Evolutionary conservation across 2,888 invertebrate species (phyloP), one percentile per base, ranked within the genome.

Genomic region (Idaea straminata): DNA sequence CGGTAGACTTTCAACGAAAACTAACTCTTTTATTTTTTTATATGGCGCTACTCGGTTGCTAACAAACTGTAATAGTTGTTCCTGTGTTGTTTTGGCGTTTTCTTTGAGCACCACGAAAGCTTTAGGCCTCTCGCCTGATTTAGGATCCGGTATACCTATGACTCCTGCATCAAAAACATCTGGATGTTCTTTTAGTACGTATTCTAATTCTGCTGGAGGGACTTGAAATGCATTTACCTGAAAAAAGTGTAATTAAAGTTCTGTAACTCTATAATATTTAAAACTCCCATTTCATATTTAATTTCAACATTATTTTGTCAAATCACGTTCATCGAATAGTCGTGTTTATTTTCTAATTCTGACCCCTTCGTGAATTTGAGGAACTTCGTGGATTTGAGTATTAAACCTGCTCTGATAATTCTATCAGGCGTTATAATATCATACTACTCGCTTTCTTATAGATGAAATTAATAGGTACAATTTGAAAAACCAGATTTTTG

Each of bases 151-250:
- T 15, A 96, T 85, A 0, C 97, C 98, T 68, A 98, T 92, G 0
- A 98, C 98, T 0, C 96, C 98, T 0, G 96, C 97, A 77, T 98
- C 98, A 13, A 92, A 83, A 0, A 99, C 94, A 35, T 94, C 94
- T 0, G 96, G 96, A 84, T 97, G 96, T 60, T 94, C 93, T 67
- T 96, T 93, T 0, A 97, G 79, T 5, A 96, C 78, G 63, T 93
- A 95, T 85, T 98, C 98, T 35, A 98, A 84, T 85, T 98, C 98
- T 0, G 98, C 98, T 25, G 98, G 98, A 10, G 98, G 95, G 6
- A 98, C 98, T 95, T 97, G 94, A 77, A 91, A 95, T 2, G 93
- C 95, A 84, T 94, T 95, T 0, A 96, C 96, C 91, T 91, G 75
- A 5, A 75, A 77, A 16, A 35, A 35, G 1, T 3, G n/a, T 25